Evolutionary conservation across 1,140 invertebrate genomes (phyloP).

Genomic region (Halyomorpha halys): DNA sequence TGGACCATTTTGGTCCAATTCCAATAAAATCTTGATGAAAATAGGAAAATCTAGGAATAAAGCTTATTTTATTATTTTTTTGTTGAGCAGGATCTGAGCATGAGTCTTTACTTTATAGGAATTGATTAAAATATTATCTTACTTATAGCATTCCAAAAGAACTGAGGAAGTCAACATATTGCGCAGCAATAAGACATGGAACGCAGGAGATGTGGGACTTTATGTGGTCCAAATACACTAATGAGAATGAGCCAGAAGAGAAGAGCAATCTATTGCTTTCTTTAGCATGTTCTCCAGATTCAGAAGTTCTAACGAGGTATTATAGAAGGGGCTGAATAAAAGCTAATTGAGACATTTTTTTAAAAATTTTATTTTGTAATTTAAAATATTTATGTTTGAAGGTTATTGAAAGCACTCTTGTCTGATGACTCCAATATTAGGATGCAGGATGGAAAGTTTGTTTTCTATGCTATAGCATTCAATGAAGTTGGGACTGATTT

Average conservation of each 20-base stretch:
- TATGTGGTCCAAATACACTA: conserved; percentile 57
- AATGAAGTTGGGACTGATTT: conserved; percentile 46
- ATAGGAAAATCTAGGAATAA: too few species aligned
- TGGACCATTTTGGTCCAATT: too few species aligned
- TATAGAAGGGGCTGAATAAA: background rate
- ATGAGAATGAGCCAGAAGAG: conserved; percentile 55
- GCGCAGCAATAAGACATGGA: conserved; percentile 59
- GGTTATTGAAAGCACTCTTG: conserved; percentile 37
- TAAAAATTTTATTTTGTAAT: background rate
- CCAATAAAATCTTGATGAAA: too few species aligned
- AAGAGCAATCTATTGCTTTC: conserved; percentile 48
- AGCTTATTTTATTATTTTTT: too few species aligned
- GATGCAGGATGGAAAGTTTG: conserved; percentile 33
- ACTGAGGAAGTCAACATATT: conserved; percentile 60
- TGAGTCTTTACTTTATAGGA: conserved; percentile 18
- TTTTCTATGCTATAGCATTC: conserved; percentile 34
- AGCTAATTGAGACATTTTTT: too few species aligned
- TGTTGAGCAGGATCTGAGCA: background rate
- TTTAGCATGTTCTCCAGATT: conserved; percentile 48
- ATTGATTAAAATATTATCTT: background rate
- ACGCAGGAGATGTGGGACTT: conserved; percentile 64
- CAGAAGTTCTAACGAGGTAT: conserved; percentile 36
- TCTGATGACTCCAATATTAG: conserved; percentile 34
- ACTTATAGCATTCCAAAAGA: conserved; percentile 57
- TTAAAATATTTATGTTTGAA: conserved; percentile 23